Percentiles rank a stretch among this genome's conserved stretches.
These are phyloP conservation scores for Polylopha cassiicola DNA, from an alignment of 2,888 invertebrate genomes.

Conservation along the genomic window DNA sequence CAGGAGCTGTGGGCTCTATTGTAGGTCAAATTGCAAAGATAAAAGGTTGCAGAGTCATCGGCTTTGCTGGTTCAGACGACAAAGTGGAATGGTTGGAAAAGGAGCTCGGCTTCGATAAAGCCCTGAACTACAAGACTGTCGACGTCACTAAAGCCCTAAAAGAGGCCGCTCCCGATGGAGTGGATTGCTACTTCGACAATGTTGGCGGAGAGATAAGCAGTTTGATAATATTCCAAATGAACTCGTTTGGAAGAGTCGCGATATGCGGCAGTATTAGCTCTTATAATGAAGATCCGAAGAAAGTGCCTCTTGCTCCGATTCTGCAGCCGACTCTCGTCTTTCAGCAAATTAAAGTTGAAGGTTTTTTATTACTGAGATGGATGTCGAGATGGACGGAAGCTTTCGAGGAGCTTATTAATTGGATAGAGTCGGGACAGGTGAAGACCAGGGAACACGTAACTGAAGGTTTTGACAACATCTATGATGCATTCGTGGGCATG, in stretches of 20 bases:
- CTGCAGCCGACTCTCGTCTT: slow-evolving; percentile 67
- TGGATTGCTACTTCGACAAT: slow-evolving; percentile 87
- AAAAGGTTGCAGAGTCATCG: too few species aligned
- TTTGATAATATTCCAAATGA: slow-evolving; percentile 78
- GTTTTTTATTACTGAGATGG: slow-evolving; percentile 70
- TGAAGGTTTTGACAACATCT: slow-evolving; percentile 81
- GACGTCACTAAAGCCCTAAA: slow-evolving; percentile 73
- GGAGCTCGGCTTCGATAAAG: slow-evolving; percentile 81
- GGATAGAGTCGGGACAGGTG: slow-evolving; percentile 78
- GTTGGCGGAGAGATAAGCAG: slow-evolving; percentile 82
- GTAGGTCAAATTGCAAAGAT: slow-evolving; percentile 87
- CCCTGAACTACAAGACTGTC: slow-evolving; percentile 83
- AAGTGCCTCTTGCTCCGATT: slow-evolving; percentile 50
- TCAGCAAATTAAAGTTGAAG: slow-evolving; percentile 76
- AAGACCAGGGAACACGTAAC: slow-evolving; percentile 79
- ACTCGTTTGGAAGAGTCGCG: slow-evolving; percentile 75
- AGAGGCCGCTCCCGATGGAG: slow-evolving; percentile 80
- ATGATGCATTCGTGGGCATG: slow-evolving; percentile 79
- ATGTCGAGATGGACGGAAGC: slow-evolving; percentile 68
- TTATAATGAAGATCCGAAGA: slow-evolving; percentile 56
- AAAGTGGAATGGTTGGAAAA: slow-evolving; percentile 82
- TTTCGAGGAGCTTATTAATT: slow-evolving; percentile 67
- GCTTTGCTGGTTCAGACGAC: slow-evolving; percentile 82
- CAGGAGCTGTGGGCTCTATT: slow-evolving; percentile 84
- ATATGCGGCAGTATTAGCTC: slow-evolving; percentile 80